Percentiles rank a stretch among this genome's conserved stretches.
Conservation (phyloP, 2,113 vertebrate genomes). For the Struthio camelus region DNA sequence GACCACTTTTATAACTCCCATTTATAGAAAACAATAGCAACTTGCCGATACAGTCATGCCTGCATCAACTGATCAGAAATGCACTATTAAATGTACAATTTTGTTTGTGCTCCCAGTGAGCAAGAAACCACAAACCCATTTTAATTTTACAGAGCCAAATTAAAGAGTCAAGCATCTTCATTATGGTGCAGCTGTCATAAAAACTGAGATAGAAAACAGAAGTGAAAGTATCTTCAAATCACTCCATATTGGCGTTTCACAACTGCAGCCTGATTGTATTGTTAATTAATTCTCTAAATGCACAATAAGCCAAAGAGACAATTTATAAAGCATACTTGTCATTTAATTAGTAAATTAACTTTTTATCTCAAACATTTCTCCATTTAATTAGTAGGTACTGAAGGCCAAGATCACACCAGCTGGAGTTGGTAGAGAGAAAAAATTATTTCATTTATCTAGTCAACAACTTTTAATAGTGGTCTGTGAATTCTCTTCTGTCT, state of each 20-base stretch:
- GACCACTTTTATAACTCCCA: not conserved
- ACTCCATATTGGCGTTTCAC: constrained; percentile 69
- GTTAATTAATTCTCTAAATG: constrained; percentile 79
- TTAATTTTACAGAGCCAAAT: constrained; percentile 70
- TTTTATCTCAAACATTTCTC: constrained; percentile 69
- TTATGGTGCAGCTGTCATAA: constrained; percentile 49
- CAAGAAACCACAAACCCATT: constrained; percentile 53
- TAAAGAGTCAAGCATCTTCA: constrained; percentile 58
- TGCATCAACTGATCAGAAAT: constrained; percentile 8
- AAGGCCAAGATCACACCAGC: constrained; percentile 71
- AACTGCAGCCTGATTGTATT: constrained; percentile 70
- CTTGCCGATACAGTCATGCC: constrained; percentile 33
- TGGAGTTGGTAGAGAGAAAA: constrained; percentile 58
- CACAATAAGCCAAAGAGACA: constrained; percentile 73
- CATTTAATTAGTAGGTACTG: constrained; percentile 74
- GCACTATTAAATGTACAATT: constrained; percentile 37
- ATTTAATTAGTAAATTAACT: constrained; percentile 80
- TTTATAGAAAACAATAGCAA: constrained; percentile 27
- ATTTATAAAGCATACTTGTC: constrained; percentile 69
- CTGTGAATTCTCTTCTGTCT: constrained; percentile 4
- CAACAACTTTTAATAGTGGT: constrained; percentile 49
- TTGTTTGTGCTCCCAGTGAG: constrained; percentile 20
- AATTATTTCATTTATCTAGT: constrained; percentile 62
- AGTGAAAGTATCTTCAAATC: constrained; percentile 65
- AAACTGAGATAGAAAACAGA: constrained; percentile 61